Percentiles rank a stretch among this genome's conserved stretches.
Evolutionary conservation across 92 coral and sea anemone genomes (phyloP).

Genomic region (Epizoanthus illoricatus): DNA sequence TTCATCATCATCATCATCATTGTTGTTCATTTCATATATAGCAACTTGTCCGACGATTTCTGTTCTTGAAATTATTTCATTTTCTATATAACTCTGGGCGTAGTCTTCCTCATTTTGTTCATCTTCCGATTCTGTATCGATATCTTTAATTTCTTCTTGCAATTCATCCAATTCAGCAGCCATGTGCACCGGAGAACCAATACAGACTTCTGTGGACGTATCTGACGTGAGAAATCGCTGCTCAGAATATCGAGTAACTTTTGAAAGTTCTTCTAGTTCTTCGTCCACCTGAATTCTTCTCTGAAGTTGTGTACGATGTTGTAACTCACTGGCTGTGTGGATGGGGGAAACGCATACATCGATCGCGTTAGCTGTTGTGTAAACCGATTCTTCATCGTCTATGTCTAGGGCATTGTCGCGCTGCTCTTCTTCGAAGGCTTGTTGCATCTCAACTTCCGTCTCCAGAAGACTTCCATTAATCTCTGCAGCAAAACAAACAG

Average conservation of each 20-base stretch:
- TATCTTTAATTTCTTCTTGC: conserved; percentile 42
- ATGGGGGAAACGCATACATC: neutral
- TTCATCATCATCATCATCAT: neutral
- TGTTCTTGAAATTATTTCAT: neutral
- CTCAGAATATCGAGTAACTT: neutral
- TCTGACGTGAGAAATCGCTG: conserved; percentile 24
- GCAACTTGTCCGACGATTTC: neutral
- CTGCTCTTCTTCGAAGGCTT: too few relatives aligned
- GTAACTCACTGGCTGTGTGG: conserved; percentile 16
- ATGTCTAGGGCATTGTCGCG: too few relatives aligned
- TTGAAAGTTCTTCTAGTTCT: conserved; percentile 29
- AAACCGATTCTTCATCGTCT: neutral
- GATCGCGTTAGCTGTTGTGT: neutral
- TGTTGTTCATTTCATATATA: neutral
- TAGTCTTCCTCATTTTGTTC: conserved; percentile 36
- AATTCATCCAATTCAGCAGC: conserved; percentile 45
- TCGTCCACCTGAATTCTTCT: conserved; percentile 5
- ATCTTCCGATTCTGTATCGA: conserved; percentile 46
- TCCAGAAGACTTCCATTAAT: too few relatives aligned
- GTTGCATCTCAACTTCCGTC: too few relatives aligned
- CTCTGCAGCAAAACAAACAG: too few relatives aligned
- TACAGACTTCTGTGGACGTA: conserved; percentile 31
- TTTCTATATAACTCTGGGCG: neutral
- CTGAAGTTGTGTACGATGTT: conserved; percentile 32
- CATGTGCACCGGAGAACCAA: conserved; percentile 45